These are phyloP conservation scores for Tanytarsus gracilentus DNA, from an alignment of 2,888 invertebrate genomes.

Conservation along the genomic window DNA sequence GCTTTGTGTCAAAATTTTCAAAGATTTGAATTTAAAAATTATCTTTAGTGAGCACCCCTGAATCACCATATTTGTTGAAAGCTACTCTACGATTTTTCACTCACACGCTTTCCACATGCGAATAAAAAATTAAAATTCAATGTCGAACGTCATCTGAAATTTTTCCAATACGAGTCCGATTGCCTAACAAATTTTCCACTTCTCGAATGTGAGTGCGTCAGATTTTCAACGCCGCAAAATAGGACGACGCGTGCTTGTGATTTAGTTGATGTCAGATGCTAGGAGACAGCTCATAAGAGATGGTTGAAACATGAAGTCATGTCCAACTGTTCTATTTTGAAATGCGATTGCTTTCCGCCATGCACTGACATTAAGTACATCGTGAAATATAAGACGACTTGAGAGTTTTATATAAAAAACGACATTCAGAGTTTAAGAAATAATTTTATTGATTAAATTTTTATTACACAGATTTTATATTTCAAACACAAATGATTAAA, in stretches of 20 bases:
- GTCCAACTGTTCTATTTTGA: not conserved
- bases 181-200: not conserved
- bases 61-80: not conserved
- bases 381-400: not conserved
- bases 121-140: not conserved
- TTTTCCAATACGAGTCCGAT: slow-evolving; percentile 2
- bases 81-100: too few relatives aligned
- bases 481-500: too few relatives aligned
- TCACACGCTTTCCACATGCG: not conserved
- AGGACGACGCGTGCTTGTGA: not conserved
- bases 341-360: not conserved
- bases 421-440: too few relatives aligned
- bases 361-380: not conserved
- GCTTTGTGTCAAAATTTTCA: not conserved
- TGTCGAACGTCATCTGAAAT: not conserved
- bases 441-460: too few relatives aligned
- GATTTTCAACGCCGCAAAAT: not conserved
- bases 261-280: not conserved
- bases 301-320: not conserved
- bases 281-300: not conserved
- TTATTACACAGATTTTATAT: too few relatives aligned
- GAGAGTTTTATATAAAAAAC: too few relatives aligned
- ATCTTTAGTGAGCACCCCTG: too few relatives aligned
- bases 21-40: too few relatives aligned
- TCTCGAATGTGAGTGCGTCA: not conserved